A percentile compares a stretch with the other conserved stretches of the same genome.
phyloP scores from a whole-genome alignment of 2,797 vertebrate species.

The Coregonus suidteri region DNA sequence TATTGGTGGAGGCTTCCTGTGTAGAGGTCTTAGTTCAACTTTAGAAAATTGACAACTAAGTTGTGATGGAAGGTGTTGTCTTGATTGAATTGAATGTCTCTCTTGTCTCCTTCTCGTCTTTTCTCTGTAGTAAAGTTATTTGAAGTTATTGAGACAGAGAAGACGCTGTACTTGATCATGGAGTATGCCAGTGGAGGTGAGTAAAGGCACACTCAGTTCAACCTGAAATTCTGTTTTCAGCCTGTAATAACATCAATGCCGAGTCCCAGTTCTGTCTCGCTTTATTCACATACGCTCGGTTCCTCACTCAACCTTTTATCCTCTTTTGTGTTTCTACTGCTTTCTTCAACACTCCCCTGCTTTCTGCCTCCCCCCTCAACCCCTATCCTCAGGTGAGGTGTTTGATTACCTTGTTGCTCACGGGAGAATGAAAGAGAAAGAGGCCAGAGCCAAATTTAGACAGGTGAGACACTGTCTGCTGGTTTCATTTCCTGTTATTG shows the following conservation, averaged over 20 bases:
- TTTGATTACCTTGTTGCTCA: constrained; percentile 97
- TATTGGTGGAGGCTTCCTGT: not conserved
- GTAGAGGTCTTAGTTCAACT: not conserved
- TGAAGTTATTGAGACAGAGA: constrained; percentile 97
- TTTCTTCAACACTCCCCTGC: constrained; percentile 4
- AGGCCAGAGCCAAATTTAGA: constrained; percentile 96
- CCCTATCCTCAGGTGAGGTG: constrained; percentile 84
- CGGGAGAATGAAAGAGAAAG: constrained; percentile 97
- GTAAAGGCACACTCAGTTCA: constrained; percentile 46
- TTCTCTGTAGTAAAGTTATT: constrained; percentile 86
- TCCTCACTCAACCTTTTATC: not conserved
- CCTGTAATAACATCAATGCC: constrained; percentile 6
- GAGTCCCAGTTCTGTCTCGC: not conserved
- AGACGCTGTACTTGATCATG: constrained; percentile 97
- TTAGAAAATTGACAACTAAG: not conserved
- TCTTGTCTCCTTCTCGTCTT: not conserved
- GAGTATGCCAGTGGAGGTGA: constrained; percentile 96
- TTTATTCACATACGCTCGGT: not conserved
- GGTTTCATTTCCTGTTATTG: not conserved
- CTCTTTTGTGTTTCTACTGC: not conserved
- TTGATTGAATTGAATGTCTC: not conserved
- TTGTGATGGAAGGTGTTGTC: not conserved
- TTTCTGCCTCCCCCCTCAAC: constrained; percentile 7
- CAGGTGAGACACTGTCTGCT: constrained; percentile 82
- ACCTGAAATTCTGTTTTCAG: not conserved